Evolutionary conservation across 2,113 vertebrate genomes (phyloP).

Genomic region (Podilymbus podiceps): DNA sequence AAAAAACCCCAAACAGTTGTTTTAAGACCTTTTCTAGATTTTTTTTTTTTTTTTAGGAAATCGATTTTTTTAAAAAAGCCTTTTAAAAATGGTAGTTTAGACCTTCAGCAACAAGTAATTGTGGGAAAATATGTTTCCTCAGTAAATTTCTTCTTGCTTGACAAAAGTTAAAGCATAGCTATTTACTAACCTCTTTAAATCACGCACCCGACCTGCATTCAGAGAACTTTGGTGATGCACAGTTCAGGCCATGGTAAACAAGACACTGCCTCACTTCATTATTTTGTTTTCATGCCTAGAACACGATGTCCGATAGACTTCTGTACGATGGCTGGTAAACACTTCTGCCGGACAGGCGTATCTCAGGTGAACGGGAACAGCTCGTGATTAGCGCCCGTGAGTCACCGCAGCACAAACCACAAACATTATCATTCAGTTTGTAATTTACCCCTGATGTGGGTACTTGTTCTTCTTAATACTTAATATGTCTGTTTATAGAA

Average conservation of each 20-base stretch:
- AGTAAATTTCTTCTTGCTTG: neutral
- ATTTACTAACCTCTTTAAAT: neutral
- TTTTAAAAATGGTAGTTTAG: rapidly evolving
- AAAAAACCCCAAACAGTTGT: neutral
- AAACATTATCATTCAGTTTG: constrained; percentile 4
- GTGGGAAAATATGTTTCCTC: neutral
- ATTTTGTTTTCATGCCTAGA: neutral
- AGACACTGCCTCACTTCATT: neutral
- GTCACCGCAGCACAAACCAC: neutral
- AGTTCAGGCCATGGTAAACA: neutral
- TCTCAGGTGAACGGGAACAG: neutral
- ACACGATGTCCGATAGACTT: neutral
- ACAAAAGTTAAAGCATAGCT: neutral
- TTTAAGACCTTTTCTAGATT: neutral
- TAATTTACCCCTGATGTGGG: constrained; percentile 51
- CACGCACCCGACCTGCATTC: neutral
- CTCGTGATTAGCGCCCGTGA: neutral
- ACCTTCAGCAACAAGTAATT: neutral
- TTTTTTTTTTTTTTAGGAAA: neutral
- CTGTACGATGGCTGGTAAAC: neutral
- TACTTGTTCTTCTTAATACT: constrained; percentile 15
- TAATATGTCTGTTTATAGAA: constrained; percentile 56
- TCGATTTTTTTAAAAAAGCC: neutral
- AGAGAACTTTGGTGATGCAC: neutral
- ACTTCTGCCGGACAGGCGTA: neutral